Base-by-base conservation (phyloP, 2,888 invertebrate species). In the Amiota communis region DNA sequence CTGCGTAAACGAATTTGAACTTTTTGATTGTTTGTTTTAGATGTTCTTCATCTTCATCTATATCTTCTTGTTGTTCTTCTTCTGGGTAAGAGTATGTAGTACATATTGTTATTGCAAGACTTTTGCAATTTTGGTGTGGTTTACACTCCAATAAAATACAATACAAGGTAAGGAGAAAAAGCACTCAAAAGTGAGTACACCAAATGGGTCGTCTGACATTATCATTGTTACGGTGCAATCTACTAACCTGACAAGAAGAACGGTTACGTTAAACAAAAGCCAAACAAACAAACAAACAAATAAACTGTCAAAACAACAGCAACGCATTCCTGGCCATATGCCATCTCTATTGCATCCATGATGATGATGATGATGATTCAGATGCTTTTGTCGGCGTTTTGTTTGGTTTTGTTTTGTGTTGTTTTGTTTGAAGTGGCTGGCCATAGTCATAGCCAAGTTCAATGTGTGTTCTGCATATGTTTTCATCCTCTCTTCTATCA, bases 191-290 rank as follows among this genome's bases (percentile, higher is more conserved):
- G 59, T 59, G 23, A 20, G 17, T 20, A 20, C 17, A 20, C 4
- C 53, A 17, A 57, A 57, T 12, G 64, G 64, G 36, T 67, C 68
- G 15, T 67, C 49, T 48, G 17, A 56, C 71, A 71, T 73, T 73
- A 64, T 61, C 70, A 73, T 73, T 65, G 57, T 68, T 71, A 75
- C 74, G 72, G 57, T 75, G 71, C 75, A 81, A 79, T 78, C 82
- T 79, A 76, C 72, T 72, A 80, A 83, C 75, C 75, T 81, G 81
- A 80, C 74, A 63, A 49, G 47, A 67, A 47, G 15, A 51, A 57
- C 47, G 57, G 53, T 56, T 15, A 70, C 47, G 57, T 36, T 56
- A 11, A 70, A 70, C 47, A 48, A 71, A 63, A 65, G 13, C 23
- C 49, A 65, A 67, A 70, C 61, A 70, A 63, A 59, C n/a, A 46